A percentile compares a stretch with the other conserved stretches of the same genome.
These are phyloP conservation scores for Frieseomelitta varia DNA, from an alignment of 1,140 invertebrate species.

Conservation along the genomic window DNA sequence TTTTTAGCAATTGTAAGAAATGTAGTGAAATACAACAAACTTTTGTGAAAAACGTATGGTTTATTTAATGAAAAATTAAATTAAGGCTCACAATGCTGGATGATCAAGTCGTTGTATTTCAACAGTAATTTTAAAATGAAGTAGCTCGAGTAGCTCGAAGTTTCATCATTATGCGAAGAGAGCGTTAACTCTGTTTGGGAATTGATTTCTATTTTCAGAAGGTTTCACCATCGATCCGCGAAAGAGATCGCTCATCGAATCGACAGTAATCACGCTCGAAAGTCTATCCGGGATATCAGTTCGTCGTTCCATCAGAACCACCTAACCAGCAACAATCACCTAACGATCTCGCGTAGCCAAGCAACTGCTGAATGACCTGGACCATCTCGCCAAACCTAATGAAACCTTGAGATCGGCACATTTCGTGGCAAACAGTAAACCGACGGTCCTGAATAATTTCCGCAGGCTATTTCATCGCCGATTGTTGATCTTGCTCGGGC, in stretches of 20 bases:
- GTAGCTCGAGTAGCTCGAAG: too few species aligned
- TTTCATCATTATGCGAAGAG: background rate
- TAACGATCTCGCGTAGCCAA: background rate
- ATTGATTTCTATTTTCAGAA: background rate
- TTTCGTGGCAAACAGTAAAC: background rate
- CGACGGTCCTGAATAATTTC: slow-evolving; percentile 15
- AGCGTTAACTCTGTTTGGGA: background rate
- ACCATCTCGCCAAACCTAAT: background rate
- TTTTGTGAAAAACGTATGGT: too few species aligned
- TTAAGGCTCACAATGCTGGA: too few species aligned
- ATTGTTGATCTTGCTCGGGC: slow-evolving; percentile 1
- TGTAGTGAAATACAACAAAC: too few species aligned
- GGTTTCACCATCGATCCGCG: background rate
- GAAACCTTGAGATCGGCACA: slow-evolving; percentile 4
- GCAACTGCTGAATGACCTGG: background rate
- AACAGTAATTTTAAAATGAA: too few species aligned
- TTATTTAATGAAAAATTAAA: too few species aligned
- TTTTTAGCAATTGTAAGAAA: too few species aligned
- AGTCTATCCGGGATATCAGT: background rate
- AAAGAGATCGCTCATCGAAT: background rate
- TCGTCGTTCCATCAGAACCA: background rate
- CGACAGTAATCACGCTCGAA: background rate
- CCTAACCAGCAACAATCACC: slow-evolving; percentile 2
- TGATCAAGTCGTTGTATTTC: too few species aligned
- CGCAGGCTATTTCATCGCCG: background rate